Conservation (phyloP, 2,113 vertebrate species). For the Suncus etruscus region DNA sequence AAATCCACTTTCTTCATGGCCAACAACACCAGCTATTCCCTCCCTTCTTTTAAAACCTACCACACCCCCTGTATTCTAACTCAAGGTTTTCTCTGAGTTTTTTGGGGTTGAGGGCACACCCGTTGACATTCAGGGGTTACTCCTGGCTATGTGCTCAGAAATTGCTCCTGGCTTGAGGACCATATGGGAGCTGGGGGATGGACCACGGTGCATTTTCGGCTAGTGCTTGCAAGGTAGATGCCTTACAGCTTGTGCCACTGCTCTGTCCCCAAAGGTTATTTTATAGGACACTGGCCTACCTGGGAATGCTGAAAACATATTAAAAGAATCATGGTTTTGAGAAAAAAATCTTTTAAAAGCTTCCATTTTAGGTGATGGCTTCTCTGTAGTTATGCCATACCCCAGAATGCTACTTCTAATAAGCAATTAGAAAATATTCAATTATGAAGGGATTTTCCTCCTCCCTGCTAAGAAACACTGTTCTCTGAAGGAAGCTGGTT, state of each 20-base stretch:
- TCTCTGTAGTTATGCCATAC: constrained; percentile 94
- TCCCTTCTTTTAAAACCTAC: constrained; percentile 85
- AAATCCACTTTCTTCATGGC: constrained; percentile 85
- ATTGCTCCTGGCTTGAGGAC: too few relatives aligned
- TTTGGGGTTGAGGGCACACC: too few relatives aligned
- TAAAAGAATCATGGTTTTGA: constrained; percentile 86
- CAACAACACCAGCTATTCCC: constrained; percentile 82
- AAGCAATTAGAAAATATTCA: constrained; percentile 92
- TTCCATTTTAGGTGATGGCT: constrained; percentile 92
- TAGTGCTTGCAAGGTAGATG: too few relatives aligned
- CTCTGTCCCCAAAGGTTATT: too few relatives aligned
- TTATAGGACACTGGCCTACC: constrained; percentile 91
- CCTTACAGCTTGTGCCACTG: too few relatives aligned
- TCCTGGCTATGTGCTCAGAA: too few relatives aligned
- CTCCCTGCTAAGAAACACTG: constrained; percentile 84
- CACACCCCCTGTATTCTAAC: constrained; percentile 86
- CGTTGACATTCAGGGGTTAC: too few relatives aligned
- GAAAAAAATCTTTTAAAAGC: constrained; percentile 87
- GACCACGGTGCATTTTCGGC: too few relatives aligned
- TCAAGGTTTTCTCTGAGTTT: constrained; percentile 94
- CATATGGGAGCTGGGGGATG: too few relatives aligned
- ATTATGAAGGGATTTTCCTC: constrained; percentile 89
- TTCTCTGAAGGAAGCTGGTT: constrained; percentile 88
- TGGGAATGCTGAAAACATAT: constrained; percentile 88
- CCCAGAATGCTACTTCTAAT: constrained; percentile 93